Evolutionary conservation across 2,888 invertebrate genomes (phyloP), one percentile per base, ranked within the genome.

Genomic region (Sinelater perroti): DNA sequence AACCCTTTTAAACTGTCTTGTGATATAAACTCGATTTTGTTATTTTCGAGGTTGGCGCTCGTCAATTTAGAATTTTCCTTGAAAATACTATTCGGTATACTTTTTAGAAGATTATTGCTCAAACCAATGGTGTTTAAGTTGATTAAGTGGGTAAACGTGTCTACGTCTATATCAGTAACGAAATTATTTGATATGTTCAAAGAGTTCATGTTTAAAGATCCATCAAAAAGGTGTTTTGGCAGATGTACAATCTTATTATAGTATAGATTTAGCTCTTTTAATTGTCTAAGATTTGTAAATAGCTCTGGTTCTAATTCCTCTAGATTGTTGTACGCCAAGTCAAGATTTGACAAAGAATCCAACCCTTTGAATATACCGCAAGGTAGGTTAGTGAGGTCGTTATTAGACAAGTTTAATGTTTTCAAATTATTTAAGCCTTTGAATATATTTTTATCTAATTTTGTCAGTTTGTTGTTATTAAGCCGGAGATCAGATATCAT

Each of bases 241-340:
- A 33, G 2, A 2, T 10, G 14, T 7, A 8, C 13, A 3, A 55
- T 18, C 17, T 47, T 55, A 31, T 55, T 55, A 2, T 47, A 31
- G 0, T 46, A 55, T 10, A 31, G 11, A 17, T 47, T 13, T 16
- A 55, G n/a, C 0, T 3, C 4, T 13, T 18, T 11, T 14, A 55
- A 6, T 3, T 35, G 33, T 5, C 0, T 17, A 3, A 56, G 11
- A 8, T 8, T 4, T 7, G 11, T n/a, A 14, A 56, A 36, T 10
- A 17, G 4, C 1, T 18, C 17, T 3, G 2, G 18, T 2, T 26
- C 24, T 18, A 57, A 16, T 1, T 42, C 1, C 2, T 18, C 14
- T 3, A 58, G 47, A 1, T 47, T 28, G 26, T 58, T 58, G 1
- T 18, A 7, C 7, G 28, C 42, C 3, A 49, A 10, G 17, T 58